These are phyloP conservation scores for Leptinotarsa texana DNA, from an alignment of 1,140 invertebrate species.

Conservation along the genomic window DNA sequence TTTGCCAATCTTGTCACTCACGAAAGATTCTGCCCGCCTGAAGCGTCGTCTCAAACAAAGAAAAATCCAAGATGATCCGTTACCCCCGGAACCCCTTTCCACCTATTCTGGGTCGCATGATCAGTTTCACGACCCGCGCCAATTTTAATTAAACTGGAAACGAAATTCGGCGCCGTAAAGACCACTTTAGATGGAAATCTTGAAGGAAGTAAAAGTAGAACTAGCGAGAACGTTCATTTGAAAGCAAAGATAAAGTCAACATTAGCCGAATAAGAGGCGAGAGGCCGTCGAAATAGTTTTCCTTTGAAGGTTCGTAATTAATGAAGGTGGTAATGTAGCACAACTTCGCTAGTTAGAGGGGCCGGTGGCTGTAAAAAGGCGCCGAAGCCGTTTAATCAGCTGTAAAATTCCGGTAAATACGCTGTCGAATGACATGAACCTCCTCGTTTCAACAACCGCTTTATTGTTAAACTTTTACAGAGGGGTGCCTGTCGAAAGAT, in stretches of 20 bases:
- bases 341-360: constrained; percentile 24
- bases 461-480: background rate
- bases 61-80: constrained; percentile 10
- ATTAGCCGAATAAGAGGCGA: constrained; percentile 12
- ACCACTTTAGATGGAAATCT: constrained; percentile 19
- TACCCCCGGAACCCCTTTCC: background rate
- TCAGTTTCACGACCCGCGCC: background rate
- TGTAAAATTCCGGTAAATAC: constrained; percentile 28
- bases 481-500: too few species aligned
- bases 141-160: constrained; percentile 16
- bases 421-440: constrained; percentile 1
- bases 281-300: constrained; percentile 21
- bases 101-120: background rate
- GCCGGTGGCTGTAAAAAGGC: constrained; percentile 15
- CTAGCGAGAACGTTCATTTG: constrained; percentile 21
- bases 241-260: constrained; percentile 22
- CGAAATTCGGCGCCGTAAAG: constrained; percentile 13
- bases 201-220: constrained; percentile 15
- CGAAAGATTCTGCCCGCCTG: background rate
- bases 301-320: constrained; percentile 28
- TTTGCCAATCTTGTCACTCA: background rate
- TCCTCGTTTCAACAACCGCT: background rate
- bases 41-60: background rate
- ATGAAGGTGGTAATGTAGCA: constrained; percentile 24
- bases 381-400: constrained; percentile 24